These are phyloP conservation scores for Tachystola acroxantha DNA, from an alignment of 2,888 invertebrate species.

Conservation along the genomic window DNA sequence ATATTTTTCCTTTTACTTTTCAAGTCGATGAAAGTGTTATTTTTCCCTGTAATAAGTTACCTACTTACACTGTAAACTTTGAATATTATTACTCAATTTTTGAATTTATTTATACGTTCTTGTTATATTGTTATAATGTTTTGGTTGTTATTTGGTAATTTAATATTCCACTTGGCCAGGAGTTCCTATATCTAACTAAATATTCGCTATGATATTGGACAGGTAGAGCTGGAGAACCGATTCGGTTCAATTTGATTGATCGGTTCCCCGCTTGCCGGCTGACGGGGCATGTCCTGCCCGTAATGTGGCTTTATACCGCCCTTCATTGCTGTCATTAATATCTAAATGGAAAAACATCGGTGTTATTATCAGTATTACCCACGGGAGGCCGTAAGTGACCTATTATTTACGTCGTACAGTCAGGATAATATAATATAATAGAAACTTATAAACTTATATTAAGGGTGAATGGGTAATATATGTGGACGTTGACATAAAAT, in stretches of 20 bases:
- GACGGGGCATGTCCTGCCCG: constrained; percentile 19
- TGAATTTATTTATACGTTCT: no score
- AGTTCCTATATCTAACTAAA: no score
- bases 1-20: no score
- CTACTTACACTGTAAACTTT: neutral
- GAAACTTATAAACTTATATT: no score
- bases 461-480: no score
- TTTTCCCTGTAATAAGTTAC: no score
- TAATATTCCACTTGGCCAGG: neutral
- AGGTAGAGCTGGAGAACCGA: neutral
- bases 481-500: no score
- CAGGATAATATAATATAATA: no score
- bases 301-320: constrained; percentile 20
- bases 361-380: constrained; percentile 6
- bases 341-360: constrained; percentile 22
- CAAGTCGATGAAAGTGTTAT: no score
- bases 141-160: neutral
- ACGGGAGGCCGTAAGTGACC: constrained; percentile 3
- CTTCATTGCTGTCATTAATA: constrained; percentile 20
- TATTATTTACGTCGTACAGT: neutral
- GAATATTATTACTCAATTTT: no score
- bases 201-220: neutral
- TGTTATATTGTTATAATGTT: no score
- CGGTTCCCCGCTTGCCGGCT: constrained; percentile 17
- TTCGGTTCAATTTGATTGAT: constrained; percentile 29